Evolutionary conservation across 2,797 vertebrate genomes (phyloP), one percentile per base, ranked within the genome.

Genomic region (Jordanella pulchra): DNA sequence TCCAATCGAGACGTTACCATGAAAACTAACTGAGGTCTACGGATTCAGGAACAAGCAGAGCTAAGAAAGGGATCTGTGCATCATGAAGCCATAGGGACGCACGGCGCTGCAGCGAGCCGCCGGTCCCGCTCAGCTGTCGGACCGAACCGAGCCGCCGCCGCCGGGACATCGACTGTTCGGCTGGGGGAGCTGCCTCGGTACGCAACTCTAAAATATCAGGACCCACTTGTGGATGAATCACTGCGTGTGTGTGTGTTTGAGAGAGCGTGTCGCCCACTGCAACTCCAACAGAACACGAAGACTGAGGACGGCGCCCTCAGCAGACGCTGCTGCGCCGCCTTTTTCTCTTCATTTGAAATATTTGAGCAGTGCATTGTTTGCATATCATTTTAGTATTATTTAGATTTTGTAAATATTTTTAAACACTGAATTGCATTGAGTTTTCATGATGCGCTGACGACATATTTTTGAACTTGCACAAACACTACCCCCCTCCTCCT

Each of bases 1-100:
- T 86, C 95, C 89, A 95, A 94, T 90, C 95, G 93, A 47, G 97
- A 99, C 84, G 94, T 97, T 83, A 91, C 95, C 89, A 98, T 99
- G 98, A 97, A 96, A 93, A 96, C 95, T 93, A 98, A 98, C 93
- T 99, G 94, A 97, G 78, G 84, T 51, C 10, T 67, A 30, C 0
- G 0, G 51, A 69, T 76, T 77, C 55, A 65, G 18, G 11, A 76
- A 73, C 65, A 78, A 73, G 81, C 12, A 67, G 81, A 84, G 82
- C 75, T 84, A 61, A 85, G 84, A 84, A 79, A 48, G 63, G 80
- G 75, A 85, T 90, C 83, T 90, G 85, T 92, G 87, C 88, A 93
- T 93, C 90, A 93, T 42, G 93, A 96, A 97, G 96, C 96, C 96
- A 97, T 96, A 97, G 89, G 91, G 92, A 93, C 89, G 92, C 90